phyloP scores from a whole-genome alignment of 1,140 invertebrate genomes.

The Leptinotarsa lineolata region DNA sequence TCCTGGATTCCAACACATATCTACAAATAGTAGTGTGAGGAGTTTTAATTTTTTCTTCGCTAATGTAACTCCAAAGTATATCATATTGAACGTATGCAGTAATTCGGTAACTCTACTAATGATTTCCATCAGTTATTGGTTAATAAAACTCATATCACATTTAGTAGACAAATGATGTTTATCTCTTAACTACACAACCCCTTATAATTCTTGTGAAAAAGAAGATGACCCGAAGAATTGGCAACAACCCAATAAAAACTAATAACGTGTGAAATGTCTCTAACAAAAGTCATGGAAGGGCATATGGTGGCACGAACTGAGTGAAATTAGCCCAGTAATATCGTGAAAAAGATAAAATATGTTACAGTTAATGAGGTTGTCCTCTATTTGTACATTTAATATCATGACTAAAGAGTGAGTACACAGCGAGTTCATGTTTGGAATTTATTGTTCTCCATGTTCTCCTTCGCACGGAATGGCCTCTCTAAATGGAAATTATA shows the following conservation, averaged over 20 bases:
- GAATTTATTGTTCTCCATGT: neutral
- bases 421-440: neutral
- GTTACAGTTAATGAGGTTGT: slow-evolving; percentile 16
- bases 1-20: too few species aligned
- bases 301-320: slow-evolving; percentile 8
- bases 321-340: slow-evolving; percentile 17
- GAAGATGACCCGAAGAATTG: neutral
- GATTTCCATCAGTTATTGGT: too few species aligned
- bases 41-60: too few species aligned
- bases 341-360: slow-evolving; percentile 2
- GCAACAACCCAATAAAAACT: slow-evolving; percentile 11
- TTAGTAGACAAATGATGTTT: too few species aligned
- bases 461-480: neutral
- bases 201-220: neutral
- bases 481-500: slow-evolving; percentile 6
- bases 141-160: too few species aligned
- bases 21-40: too few species aligned
- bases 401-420: neutral
- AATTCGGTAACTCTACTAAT: too few species aligned
- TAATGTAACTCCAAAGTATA: too few species aligned
- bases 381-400: slow-evolving; percentile 5
- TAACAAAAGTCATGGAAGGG: slow-evolving; percentile 11
- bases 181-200: too few species aligned
- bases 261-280: slow-evolving; percentile 22
- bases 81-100: too few species aligned